Evolutionary conservation across 2,888 invertebrate genomes (phyloP).

Genomic region (Hemaris fuciformis): DNA sequence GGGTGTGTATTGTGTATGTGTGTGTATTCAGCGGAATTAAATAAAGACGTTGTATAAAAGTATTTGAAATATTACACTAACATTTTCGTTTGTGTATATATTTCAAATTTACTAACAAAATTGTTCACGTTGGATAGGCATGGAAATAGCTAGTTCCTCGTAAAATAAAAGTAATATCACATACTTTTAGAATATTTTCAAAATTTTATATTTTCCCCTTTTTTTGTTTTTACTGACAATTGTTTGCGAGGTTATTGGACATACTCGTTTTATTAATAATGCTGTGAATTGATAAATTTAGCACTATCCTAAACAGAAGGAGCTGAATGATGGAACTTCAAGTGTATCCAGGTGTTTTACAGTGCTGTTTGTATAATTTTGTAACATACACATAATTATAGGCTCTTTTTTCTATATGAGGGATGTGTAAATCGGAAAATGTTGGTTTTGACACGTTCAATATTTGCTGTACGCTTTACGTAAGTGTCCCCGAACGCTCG

Average conservation of each 20-base stretch:
- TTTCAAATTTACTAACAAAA: no score
- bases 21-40: no score
- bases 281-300: background rate
- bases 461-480: slow-evolving; percentile 52
- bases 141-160: no score
- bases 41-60: no score
- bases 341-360: slow-evolving; percentile 1
- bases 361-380: slow-evolving; percentile 27
- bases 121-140: no score
- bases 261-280: background rate
- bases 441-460: slow-evolving; percentile 59
- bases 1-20: no score
- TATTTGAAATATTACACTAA: no score
- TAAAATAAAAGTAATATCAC: no score
- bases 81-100: no score
- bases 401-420: slow-evolving; percentile 29
- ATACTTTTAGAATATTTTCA: no score
- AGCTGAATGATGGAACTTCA: background rate
- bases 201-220: no score
- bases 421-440: slow-evolving; percentile 48
- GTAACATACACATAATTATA: slow-evolving; percentile 27
- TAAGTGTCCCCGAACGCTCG: slow-evolving; percentile 44
- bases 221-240: background rate
- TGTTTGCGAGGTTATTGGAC: background rate
- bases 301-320: background rate